Conservation (phyloP, 2,888 invertebrate species). For the Drosophila prostipennis region DNA sequence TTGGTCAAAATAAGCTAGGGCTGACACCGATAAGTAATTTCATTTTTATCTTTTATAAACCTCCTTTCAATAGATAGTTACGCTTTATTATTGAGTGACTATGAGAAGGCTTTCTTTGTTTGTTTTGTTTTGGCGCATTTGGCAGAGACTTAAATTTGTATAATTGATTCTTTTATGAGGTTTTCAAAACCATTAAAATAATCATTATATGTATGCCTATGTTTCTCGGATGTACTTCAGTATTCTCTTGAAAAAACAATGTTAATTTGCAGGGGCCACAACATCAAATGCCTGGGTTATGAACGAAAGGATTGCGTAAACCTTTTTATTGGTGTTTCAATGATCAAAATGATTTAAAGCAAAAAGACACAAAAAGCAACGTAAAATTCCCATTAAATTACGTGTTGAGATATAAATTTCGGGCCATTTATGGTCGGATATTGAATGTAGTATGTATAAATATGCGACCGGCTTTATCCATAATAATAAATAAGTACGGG, state of each 20-base stretch:
- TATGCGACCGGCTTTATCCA: constrained; percentile 38
- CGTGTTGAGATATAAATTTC: constrained; percentile 39
- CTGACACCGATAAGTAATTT: not conserved
- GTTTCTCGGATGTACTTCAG: not conserved
- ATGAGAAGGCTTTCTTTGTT: too few species aligned
- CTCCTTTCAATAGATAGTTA: too few species aligned
- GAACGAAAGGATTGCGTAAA: not conserved
- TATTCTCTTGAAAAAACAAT: not conserved
- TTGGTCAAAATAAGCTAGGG: not conserved
- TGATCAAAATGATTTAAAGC: not conserved
- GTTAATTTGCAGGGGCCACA: not conserved
- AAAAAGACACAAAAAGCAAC: constrained; percentile 23
- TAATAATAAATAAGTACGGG: constrained; percentile 64
- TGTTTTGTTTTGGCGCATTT: not conserved
- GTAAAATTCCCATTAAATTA: constrained; percentile 46
- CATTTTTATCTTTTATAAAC: not conserved
- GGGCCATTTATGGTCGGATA: constrained; percentile 26
- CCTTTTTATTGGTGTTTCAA: not conserved
- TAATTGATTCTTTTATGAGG: not conserved
- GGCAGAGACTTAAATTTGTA: not conserved
- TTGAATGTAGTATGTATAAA: constrained; percentile 27
- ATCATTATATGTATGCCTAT: not conserved
- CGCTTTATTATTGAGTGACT: too few species aligned
- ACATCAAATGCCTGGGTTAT: not conserved
- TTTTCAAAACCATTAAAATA: not conserved